Evolutionary conservation across 1,140 invertebrate species (phyloP).

Genomic region (Anadara kagoshimensis): DNA sequence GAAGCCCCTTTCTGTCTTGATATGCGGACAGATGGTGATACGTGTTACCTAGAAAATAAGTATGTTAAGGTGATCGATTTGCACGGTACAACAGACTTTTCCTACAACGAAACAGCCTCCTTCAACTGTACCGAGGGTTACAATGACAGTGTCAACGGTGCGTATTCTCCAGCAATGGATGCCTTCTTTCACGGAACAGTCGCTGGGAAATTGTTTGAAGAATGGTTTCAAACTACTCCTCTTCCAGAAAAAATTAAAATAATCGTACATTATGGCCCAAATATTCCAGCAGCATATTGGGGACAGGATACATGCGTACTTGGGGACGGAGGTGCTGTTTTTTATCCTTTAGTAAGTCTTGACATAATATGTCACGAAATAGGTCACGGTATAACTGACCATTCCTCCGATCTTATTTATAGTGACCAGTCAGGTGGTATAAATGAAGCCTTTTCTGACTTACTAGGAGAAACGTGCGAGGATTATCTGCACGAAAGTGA

Average conservation of each 20-base stretch:
- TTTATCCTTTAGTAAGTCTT: slow-evolving; percentile 38
- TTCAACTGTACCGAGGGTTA: slow-evolving; percentile 27
- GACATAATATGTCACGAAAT: slow-evolving; percentile 54
- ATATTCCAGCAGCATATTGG: slow-evolving; percentile 20
- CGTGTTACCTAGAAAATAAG: slow-evolving; percentile 3
- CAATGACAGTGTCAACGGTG: slow-evolving; percentile 46
- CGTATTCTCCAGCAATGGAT: slow-evolving; percentile 46
- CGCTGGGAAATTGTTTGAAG: slow-evolving; percentile 42
- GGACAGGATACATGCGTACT: slow-evolving; percentile 20
- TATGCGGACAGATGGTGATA: slow-evolving; percentile 4
- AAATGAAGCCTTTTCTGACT: slow-evolving; percentile 57
- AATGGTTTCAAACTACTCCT: slow-evolving; percentile 30
- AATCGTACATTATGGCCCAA: slow-evolving; percentile 49
- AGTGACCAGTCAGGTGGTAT: slow-evolving; percentile 48
- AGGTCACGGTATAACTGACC: slow-evolving; percentile 49
- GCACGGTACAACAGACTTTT: not conserved
- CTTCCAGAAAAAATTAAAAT: slow-evolving; percentile 30
- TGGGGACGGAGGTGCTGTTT: slow-evolving; percentile 43
- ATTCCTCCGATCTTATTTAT: slow-evolving; percentile 45
- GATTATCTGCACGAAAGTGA: slow-evolving; percentile 17
- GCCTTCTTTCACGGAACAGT: slow-evolving; percentile 42
- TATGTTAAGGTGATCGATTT: slow-evolving; percentile 32
- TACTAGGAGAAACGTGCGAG: slow-evolving; percentile 51
- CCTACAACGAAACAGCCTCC: not conserved
- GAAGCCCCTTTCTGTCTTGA: slow-evolving; percentile 18